phyloP scores from a whole-genome alignment of 2,797 vertebrate genomes.

The Pseudocheirus occidentalis region DNA sequence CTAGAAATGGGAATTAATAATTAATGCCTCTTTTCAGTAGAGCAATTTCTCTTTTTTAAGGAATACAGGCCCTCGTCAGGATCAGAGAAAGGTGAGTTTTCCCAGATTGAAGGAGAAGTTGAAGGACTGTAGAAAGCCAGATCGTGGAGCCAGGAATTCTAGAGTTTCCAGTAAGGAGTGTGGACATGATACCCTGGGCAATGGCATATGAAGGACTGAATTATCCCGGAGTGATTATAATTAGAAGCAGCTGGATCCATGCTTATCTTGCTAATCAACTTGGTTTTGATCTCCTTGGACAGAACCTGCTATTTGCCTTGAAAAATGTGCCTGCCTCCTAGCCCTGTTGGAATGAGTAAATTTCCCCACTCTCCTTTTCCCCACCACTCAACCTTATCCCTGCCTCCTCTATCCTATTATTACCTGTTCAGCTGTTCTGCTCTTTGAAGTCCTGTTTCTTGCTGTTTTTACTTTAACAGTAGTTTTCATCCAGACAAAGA shows the following conservation, averaged over 20 bases:
- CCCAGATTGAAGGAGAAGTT: neutral
- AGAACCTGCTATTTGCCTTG: neutral
- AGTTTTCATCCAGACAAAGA: neutral
- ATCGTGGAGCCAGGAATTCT: neutral
- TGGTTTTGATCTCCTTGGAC: neutral
- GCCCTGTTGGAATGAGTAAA: neutral
- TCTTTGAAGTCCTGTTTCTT: neutral
- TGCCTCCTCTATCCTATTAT: neutral
- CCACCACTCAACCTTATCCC: neutral
- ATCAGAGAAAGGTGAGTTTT: neutral
- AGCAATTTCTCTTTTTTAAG: neutral
- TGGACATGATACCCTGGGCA: neutral
- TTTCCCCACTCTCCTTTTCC: neutral
- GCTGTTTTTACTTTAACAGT: neutral
- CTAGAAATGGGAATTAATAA: neutral
- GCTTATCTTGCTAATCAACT: neutral
- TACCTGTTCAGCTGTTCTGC: neutral
- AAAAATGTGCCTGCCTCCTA: neutral
- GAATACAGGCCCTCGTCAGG: neutral
- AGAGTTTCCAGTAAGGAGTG: neutral
- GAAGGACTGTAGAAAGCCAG: neutral
- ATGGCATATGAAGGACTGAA: neutral
- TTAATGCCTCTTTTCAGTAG: neutral
- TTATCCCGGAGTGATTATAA: neutral
- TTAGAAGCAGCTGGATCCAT: neutral